Conservation (phyloP, 1,140 invertebrate species). For the Pantala flavescens region DNA sequence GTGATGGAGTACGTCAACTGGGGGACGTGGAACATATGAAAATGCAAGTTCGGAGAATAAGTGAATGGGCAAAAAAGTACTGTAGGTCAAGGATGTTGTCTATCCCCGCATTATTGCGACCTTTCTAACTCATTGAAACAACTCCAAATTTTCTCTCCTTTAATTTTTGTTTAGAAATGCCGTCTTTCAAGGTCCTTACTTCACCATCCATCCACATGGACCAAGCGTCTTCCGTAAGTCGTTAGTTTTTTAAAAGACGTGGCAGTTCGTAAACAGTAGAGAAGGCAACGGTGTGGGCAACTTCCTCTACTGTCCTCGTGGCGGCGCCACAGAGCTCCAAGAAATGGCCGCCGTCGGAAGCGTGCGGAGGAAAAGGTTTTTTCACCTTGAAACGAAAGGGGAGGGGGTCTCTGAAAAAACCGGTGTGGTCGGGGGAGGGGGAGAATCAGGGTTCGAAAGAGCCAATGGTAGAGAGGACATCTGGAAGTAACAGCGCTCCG, state of each 20-base stretch:
- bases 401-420: background rate
- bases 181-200: too few relatives aligned
- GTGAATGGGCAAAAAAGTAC: too few relatives aligned
- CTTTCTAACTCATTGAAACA: too few relatives aligned
- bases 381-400: background rate
- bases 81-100: too few relatives aligned
- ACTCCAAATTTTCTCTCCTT: too few relatives aligned
- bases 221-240: too few relatives aligned
- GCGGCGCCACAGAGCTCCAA: background rate
- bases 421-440: background rate
- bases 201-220: too few relatives aligned
- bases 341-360: background rate
- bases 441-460: background rate
- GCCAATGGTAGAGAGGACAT: background rate
- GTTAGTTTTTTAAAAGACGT: background rate
- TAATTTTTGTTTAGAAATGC: too few relatives aligned
- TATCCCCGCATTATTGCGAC: too few relatives aligned
- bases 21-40: too few relatives aligned
- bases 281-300: background rate
- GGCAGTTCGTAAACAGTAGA: background rate
- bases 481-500: background rate
- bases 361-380: background rate
- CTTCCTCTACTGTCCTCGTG: background rate
- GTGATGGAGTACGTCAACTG: too few relatives aligned
- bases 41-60: too few relatives aligned